Conservation (phyloP, 2,797 vertebrate genomes). For the Alcedo atthis region DNA sequence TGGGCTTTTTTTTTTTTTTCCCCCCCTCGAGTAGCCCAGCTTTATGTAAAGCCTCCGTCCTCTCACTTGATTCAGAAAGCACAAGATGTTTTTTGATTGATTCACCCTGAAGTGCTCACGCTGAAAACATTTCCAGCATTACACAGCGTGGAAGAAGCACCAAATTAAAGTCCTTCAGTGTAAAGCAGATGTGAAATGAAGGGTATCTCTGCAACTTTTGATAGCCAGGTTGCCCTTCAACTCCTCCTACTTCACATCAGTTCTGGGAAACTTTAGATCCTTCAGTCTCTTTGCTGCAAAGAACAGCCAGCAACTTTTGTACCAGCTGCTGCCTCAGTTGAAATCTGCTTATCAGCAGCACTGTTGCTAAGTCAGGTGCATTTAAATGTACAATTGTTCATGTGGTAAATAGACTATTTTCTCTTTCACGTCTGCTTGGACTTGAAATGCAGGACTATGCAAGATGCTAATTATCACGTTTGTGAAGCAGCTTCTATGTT, state of each 20-base stretch:
- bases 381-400: not conserved
- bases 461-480: not conserved
- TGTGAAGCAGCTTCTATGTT: not conserved
- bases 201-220: not conserved
- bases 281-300: not conserved
- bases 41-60: not conserved
- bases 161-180: not conserved
- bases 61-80: not conserved
- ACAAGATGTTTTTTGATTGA: not conserved
- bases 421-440: not conserved
- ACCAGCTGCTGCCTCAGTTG: not conserved
- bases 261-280: not conserved
- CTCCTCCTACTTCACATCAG: not conserved
- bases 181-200: not conserved
- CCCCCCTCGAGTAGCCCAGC: not conserved
- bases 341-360: not conserved
- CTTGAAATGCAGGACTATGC: not conserved
- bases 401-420: not conserved
- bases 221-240: not conserved
- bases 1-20: not conserved
- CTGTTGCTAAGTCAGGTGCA: not conserved
- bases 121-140: not conserved
- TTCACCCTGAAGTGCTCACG: not conserved
- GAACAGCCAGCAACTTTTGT: not conserved
- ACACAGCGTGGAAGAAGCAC: not conserved